A percentile compares a stretch with the other conserved stretches of the same genome.
These are phyloP conservation scores for Cheilinus undulatus DNA, from an alignment of 2,113 vertebrate species.

Conservation along the genomic window DNA sequence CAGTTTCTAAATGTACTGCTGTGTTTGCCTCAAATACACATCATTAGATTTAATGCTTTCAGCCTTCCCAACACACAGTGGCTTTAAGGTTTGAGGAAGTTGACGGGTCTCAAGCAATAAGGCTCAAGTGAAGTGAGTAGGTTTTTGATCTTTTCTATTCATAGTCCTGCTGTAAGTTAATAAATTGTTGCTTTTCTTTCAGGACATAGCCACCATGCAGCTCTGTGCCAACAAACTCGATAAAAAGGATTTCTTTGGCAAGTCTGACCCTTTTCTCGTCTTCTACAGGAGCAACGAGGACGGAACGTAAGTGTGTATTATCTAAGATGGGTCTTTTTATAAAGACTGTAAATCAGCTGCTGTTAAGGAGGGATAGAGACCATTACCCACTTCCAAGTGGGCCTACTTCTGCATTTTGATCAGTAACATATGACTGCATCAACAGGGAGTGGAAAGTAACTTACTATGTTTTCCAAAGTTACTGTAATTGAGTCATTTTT, in stretches of 20 bases:
- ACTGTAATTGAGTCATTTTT: too few relatives aligned
- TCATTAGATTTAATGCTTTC: too few relatives aligned
- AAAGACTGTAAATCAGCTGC: background rate
- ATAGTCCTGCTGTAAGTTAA: background rate
- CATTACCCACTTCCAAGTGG: too few relatives aligned
- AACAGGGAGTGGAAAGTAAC: too few relatives aligned
- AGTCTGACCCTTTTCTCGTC: slow-evolving; percentile 93
- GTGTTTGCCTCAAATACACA: too few relatives aligned
- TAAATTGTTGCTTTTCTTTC: slow-evolving; percentile 16
- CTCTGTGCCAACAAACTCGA: slow-evolving; percentile 94
- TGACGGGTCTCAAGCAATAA: background rate
- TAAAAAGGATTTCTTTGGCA: slow-evolving; percentile 92
- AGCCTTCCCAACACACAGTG: too few relatives aligned
- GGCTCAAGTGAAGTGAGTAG: background rate
- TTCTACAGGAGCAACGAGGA: slow-evolving; percentile 96
- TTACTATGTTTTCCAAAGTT: too few relatives aligned
- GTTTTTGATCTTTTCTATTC: background rate
- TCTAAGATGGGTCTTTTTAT: background rate
- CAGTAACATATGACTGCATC: too few relatives aligned
- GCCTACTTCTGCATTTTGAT: too few relatives aligned
- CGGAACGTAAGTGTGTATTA: slow-evolving; percentile 87
- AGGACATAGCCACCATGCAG: slow-evolving; percentile 95
- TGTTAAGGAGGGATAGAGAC: too few relatives aligned
- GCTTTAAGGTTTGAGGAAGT: background rate
- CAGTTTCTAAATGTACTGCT: too few relatives aligned